Conservation (phyloP, 2,113 vertebrate genomes). For the Megaceryle torquata region DNA sequence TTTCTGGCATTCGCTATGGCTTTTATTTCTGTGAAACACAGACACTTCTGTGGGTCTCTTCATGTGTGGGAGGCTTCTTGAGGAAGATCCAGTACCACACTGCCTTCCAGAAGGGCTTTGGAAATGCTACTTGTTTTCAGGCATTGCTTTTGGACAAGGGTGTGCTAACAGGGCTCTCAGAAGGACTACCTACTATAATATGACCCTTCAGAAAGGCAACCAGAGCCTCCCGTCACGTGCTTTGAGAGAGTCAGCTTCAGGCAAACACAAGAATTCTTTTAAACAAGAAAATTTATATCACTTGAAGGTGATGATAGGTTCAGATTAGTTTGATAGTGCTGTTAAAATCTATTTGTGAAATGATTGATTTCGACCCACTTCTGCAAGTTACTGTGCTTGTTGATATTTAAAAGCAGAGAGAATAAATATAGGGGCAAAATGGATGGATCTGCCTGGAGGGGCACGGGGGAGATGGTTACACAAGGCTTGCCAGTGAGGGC, state of each 20-base stretch:
- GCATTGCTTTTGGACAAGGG: not conserved
- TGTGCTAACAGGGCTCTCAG: not conserved
- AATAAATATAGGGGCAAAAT: not conserved
- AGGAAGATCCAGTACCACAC: not conserved
- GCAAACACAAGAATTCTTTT: not conserved
- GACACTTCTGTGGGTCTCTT: not conserved
- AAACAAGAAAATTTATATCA: not conserved
- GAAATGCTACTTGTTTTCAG: not conserved
- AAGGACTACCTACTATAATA: not conserved
- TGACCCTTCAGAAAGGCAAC: not conserved
- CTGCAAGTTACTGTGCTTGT: not conserved
- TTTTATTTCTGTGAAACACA: not conserved
- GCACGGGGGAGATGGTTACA: not conserved
- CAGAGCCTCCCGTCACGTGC: fast-evolving
- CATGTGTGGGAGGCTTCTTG: not conserved
- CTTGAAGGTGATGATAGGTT: not conserved
- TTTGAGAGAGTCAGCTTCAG: not conserved
- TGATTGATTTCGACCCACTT: not conserved
- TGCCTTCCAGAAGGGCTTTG: not conserved
- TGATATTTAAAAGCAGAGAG: not conserved
- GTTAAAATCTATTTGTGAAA: not conserved
- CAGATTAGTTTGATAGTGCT: not conserved
- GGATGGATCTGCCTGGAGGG: not conserved
- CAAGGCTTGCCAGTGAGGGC: not conserved
- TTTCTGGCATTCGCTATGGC: not conserved